Evolutionary conservation across 2,113 vertebrate species (phyloP).

Genomic region (Clarias macrocephalus): DNA sequence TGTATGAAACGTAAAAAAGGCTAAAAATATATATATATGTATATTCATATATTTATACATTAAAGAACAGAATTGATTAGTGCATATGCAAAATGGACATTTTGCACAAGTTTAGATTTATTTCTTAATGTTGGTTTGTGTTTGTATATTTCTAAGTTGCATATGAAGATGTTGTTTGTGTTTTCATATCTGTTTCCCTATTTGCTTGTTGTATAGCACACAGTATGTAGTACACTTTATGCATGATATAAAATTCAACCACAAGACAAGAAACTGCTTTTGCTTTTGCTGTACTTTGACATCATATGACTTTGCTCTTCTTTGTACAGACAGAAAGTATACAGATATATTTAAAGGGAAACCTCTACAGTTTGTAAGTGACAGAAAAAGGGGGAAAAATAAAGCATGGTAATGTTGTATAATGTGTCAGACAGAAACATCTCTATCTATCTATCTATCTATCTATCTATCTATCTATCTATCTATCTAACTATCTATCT

Average conservation of each 20-base stretch:
- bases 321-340: not conserved
- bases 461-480: too few species aligned
- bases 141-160: not conserved
- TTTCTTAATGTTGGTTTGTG: not conserved
- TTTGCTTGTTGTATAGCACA: not conserved
- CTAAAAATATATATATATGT: too few species aligned
- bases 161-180: too few species aligned
- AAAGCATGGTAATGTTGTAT: not conserved
- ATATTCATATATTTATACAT: too few species aligned
- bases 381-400: not conserved
- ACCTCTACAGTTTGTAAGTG: not conserved
- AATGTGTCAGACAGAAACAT: not conserved
- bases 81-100: not conserved
- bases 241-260: not conserved
- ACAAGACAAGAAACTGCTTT: not conserved
- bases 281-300: not conserved
- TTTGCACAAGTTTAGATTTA: not conserved
- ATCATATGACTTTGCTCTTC: not conserved
- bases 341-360: slow-evolving; percentile 4
- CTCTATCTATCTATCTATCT: not conserved
- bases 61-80: not conserved
- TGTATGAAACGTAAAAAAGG: too few species aligned
- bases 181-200: too few species aligned
- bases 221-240: not conserved
- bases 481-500: not conserved